Base-by-base conservation (phyloP, 2,888 invertebrate species). In the Scaptodrosophila latifasciaeformis region DNA sequence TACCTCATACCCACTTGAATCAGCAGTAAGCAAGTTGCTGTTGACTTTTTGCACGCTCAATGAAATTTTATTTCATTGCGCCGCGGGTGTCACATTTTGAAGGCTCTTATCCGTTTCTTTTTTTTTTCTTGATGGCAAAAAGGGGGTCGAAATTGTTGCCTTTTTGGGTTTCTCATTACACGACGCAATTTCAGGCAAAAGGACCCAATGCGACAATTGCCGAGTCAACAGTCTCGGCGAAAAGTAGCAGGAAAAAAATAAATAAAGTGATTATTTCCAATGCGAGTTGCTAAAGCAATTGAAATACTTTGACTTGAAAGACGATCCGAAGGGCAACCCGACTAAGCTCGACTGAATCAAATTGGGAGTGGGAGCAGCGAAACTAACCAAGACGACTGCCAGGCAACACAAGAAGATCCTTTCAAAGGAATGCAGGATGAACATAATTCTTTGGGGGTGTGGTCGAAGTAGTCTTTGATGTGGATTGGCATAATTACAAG, bases 11-110 rank as follows among this genome's bases (percentile, higher is more conserved):
- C n/a, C n/a, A n/a, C n/a, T n/a, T n/a, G n/a, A n/a, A n/a, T n/a
- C n/a, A n/a, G n/a, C n/a, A n/a, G n/a, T n/a, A n/a, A n/a, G n/a
- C n/a, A n/a, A n/a, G n/a, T n/a, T n/a, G 21, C 40, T 40, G 40
- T 40, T 40, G 19, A 40, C 40, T 19, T 40, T 40, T 24, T 19
- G 40, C n/a, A 21, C 40, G 40, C 40, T 40, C 24, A 40, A 40
- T 40, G 18, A 46, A 42, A 39, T 44, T 48, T 51, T 49, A 42
- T 49, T 70, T 49, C 39, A 35, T 52, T 44, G 37, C 57, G 58
- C 77, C 70, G 59, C 67, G 31, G 74, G 76, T 56, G 49, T 50
- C 62, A 42, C 35, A 50, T 40, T 48, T 47, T 43, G 10, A 39
- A 18, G 31, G 43, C 27, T 7, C 10, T 9, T n/a, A n/a, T n/a